A percentile compares a stretch with the other conserved stretches of the same genome.
These are phyloP conservation scores for Lasioglossum vierecki DNA, from an alignment of 2,888 invertebrate genomes.

Conservation along the genomic window DNA sequence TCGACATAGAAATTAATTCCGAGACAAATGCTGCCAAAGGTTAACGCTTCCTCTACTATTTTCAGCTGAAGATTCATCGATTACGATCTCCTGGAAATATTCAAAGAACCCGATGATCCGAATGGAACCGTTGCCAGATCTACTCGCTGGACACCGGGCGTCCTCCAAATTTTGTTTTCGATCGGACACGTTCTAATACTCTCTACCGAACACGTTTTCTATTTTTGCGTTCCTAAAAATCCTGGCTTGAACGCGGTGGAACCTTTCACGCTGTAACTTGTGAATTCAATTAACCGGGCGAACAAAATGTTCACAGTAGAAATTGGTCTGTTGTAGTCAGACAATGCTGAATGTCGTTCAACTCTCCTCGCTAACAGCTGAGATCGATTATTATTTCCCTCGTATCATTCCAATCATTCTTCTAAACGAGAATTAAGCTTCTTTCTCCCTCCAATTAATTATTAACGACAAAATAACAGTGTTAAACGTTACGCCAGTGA, in stretches of 20 bases:
- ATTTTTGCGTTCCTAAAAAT: conserved; percentile 1
- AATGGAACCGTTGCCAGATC: not conserved
- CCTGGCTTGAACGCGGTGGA: not conserved
- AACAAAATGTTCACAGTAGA: not conserved
- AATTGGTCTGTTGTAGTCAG: not conserved
- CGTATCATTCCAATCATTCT: not conserved
- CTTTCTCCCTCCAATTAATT: not conserved
- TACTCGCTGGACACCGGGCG: conserved; percentile 3
- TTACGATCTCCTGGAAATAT: not conserved
- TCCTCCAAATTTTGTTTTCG: conserved; percentile 11
- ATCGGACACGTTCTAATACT: conserved; percentile 2
- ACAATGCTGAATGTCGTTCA: not conserved
- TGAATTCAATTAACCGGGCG: not conserved
- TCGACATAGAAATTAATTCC: no score
- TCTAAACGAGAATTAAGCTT: not conserved
- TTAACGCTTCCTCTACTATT: not conserved
- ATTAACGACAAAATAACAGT: not conserved
- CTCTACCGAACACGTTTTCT: not conserved
- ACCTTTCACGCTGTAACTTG: not conserved
- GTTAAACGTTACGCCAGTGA: not conserved
- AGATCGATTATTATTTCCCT: not conserved
- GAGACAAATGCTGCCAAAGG: not conserved
- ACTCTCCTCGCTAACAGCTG: not conserved
- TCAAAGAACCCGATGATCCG: not conserved
- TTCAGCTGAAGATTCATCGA: not conserved